phyloP scores from a whole-genome alignment of 2,888 invertebrate genomes.

The Cephus spinipes region DNA sequence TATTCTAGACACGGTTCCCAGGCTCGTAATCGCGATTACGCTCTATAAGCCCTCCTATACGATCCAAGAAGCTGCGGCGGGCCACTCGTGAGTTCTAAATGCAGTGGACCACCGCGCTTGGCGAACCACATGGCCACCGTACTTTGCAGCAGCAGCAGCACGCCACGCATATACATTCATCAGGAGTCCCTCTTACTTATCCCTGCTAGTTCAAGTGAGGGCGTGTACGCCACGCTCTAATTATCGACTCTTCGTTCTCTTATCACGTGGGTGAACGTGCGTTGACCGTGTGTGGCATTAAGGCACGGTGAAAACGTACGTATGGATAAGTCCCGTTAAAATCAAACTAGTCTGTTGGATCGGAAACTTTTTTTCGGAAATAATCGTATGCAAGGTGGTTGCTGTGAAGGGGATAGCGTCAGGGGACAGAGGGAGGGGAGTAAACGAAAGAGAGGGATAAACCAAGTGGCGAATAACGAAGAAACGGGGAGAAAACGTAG shows the following conservation, averaged over 20 bases:
- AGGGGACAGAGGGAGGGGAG: too few species aligned
- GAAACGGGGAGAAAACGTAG: background rate
- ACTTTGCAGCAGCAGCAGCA: slow-evolving; percentile 28
- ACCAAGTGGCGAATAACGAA: too few species aligned
- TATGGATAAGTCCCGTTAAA: background rate
- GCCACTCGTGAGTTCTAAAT: slow-evolving; percentile 57
- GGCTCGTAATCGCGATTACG: slow-evolving; percentile 54
- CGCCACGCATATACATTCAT: slow-evolving; percentile 11
- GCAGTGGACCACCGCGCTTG: slow-evolving; percentile 47
- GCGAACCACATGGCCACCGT: slow-evolving; percentile 49
- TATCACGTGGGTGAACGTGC: slow-evolving; percentile 22
- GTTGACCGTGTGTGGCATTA: background rate
- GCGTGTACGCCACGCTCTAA: slow-evolving; percentile 50
- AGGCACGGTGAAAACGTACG: background rate
- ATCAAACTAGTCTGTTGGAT: background rate
- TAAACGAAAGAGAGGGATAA: too few species aligned
- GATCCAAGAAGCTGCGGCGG: slow-evolving; percentile 15
- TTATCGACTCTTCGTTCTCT: slow-evolving; percentile 50
- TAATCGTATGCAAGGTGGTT: background rate
- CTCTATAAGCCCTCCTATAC: background rate
- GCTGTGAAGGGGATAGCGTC: background rate
- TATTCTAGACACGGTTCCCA: slow-evolving; percentile 44
- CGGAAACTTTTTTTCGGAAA: background rate
- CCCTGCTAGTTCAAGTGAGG: slow-evolving; percentile 43
- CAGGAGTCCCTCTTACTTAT: slow-evolving; percentile 33